Conservation (phyloP, 2,797 vertebrate genomes). For the Cephalopachus bancanus region DNA sequence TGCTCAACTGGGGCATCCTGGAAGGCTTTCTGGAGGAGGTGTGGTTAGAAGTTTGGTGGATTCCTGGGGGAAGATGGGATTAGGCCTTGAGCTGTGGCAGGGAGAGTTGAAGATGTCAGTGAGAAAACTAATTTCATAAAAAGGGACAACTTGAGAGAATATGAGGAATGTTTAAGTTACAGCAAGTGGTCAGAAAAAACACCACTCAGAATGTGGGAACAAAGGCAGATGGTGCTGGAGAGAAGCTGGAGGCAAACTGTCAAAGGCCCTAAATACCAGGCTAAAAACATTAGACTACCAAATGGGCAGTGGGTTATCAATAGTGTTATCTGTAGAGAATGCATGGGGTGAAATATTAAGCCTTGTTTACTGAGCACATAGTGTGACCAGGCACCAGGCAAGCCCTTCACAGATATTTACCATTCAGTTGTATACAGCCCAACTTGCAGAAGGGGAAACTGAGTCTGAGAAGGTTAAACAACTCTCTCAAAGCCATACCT, state of each 20-base stretch:
- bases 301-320: fast-evolving
- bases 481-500: background rate
- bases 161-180: background rate
- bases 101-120: background rate
- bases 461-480: background rate
- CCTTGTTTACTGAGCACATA: background rate
- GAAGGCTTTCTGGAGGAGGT: background rate
- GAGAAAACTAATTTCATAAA: background rate
- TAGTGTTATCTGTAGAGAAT: background rate
- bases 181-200: background rate
- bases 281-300: background rate
- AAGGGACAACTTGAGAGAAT: background rate
- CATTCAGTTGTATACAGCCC: background rate
- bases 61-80: background rate
- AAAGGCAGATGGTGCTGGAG: background rate
- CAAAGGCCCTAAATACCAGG: background rate
- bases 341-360: background rate
- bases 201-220: background rate
- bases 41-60: background rate
- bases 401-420: background rate
- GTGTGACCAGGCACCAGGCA: background rate
- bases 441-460: background rate
- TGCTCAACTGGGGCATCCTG: background rate
- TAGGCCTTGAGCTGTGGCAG: too few species aligned
- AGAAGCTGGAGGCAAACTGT: background rate